These are phyloP conservation scores for Gila orcuttii DNA, from an alignment of 2,113 vertebrate species.

Conservation along the genomic window DNA sequence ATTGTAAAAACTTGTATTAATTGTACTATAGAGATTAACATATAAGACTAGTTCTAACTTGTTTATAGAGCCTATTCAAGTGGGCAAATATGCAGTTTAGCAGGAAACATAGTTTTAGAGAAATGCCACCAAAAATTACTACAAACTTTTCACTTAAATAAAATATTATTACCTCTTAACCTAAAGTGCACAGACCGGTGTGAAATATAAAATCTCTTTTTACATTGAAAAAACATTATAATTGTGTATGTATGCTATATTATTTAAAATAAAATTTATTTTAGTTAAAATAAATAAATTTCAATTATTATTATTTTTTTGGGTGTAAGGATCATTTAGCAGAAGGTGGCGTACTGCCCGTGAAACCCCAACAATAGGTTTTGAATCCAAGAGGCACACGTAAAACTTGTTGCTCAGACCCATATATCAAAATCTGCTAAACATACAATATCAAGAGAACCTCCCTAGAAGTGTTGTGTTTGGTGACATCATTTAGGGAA, in stretches of 20 bases:
- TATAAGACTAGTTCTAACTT: background rate
- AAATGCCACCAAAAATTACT: background rate
- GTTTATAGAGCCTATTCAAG: background rate
- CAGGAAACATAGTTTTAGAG: background rate
- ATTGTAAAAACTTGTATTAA: no score
- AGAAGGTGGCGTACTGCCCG: conserved; percentile 43
- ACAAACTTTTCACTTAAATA: background rate
- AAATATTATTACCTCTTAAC: background rate
- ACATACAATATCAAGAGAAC: conserved; percentile 18
- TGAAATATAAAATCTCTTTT: background rate
- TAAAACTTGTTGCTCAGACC: conserved; percentile 4
- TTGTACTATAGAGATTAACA: background rate
- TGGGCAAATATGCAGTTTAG: background rate
- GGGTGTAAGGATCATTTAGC: conserved; percentile 3
- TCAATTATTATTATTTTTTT: background rate
- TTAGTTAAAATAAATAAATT: no score
- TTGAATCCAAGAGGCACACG: background rate
- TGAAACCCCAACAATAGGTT: background rate
- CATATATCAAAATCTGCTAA: conserved; percentile 15
- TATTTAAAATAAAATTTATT: no score
- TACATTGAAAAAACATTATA: background rate
- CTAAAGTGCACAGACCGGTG: background rate
- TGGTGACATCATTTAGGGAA: conserved; percentile 47
- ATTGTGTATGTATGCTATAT: background rate
- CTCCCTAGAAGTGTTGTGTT: background rate